These are phyloP conservation scores for Lutjanus erythropterus DNA, from an alignment of 2,113 vertebrate species.

Conservation along the genomic window DNA sequence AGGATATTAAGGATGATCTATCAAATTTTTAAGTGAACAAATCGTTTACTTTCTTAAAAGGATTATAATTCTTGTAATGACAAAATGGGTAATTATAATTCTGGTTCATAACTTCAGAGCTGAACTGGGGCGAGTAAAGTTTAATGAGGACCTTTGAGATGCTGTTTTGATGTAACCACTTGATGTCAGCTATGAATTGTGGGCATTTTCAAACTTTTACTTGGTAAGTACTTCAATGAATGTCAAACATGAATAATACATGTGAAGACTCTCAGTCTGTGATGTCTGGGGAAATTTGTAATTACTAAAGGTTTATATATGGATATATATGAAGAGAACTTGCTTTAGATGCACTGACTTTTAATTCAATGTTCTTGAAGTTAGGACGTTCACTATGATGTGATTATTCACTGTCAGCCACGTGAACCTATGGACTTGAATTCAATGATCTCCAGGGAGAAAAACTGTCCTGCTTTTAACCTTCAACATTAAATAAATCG, in stretches of 20 bases:
- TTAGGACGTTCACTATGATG: background rate
- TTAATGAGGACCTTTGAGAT: conserved; percentile 82
- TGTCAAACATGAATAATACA: conserved; percentile 74
- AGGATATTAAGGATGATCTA: conserved; percentile 7
- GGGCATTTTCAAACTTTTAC: conserved; percentile 67
- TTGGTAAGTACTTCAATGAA: conserved; percentile 73
- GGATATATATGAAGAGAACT: background rate
- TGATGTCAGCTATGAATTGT: conserved; percentile 74
- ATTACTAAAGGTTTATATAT: conserved; percentile 52
- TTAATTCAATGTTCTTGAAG: conserved; percentile 7
- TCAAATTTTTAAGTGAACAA: conserved; percentile 11
- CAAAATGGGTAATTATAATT: conserved; percentile 51
- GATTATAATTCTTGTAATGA: conserved; percentile 35
- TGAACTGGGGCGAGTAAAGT: conserved; percentile 48
- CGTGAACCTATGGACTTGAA: background rate
- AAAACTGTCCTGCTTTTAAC: conserved; percentile 17
- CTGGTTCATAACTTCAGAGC: conserved; percentile 46
- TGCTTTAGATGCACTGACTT: conserved; percentile 19
- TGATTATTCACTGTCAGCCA: background rate
- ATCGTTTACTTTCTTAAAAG: conserved; percentile 28
- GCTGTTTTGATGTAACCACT: conserved; percentile 75
- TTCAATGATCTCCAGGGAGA: conserved; percentile 9
- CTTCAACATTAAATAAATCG: conserved; percentile 10
- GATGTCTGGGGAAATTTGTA: conserved; percentile 43
- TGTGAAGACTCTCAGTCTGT: conserved; percentile 58